Percentiles rank a stretch among this genome's conserved stretches.
phyloP scores from a whole-genome alignment of 1,140 invertebrate genomes.

The Bursaphelenchus mucronatus region DNA sequence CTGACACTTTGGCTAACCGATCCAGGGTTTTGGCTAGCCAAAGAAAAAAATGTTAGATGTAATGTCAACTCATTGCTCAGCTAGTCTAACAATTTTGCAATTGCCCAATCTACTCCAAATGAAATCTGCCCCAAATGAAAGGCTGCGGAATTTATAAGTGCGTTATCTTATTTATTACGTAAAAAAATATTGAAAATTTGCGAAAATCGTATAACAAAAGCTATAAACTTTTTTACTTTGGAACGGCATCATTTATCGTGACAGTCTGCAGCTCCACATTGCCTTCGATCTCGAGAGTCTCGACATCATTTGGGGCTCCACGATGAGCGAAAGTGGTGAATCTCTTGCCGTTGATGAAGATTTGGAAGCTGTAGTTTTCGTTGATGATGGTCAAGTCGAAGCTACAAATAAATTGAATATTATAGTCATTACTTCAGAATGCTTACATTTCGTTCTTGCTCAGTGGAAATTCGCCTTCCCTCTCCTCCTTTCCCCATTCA shows the following conservation, averaged over 20 bases:
- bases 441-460: conserved; percentile 54
- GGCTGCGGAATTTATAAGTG: background rate
- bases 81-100: no score
- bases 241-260: conserved; percentile 39
- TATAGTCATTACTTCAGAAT: background rate
- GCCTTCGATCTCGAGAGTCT: conserved; percentile 48
- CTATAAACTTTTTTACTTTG: conserved; percentile 6
- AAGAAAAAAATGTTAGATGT: no score
- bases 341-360: conserved; percentile 51
- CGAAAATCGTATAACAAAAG: background rate
- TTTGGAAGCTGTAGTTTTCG: conserved; percentile 19
- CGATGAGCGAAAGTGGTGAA: conserved; percentile 40
- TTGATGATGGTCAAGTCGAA: conserved; percentile 58
- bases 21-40: no score
- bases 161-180: conserved; percentile 15
- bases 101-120: no score
- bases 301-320: conserved; percentile 38
- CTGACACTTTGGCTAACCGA: no score
- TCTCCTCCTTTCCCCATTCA: conserved; percentile 56
- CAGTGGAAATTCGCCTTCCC: conserved; percentile 54
- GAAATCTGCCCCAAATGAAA: no score
- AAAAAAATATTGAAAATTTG: conserved; percentile 5
- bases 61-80: no score
- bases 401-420: conserved; percentile 33
- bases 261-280: conserved; percentile 50